Evolutionary conservation across 2,888 invertebrate species (phyloP).

Genomic region (Epistrophe eligans): DNA sequence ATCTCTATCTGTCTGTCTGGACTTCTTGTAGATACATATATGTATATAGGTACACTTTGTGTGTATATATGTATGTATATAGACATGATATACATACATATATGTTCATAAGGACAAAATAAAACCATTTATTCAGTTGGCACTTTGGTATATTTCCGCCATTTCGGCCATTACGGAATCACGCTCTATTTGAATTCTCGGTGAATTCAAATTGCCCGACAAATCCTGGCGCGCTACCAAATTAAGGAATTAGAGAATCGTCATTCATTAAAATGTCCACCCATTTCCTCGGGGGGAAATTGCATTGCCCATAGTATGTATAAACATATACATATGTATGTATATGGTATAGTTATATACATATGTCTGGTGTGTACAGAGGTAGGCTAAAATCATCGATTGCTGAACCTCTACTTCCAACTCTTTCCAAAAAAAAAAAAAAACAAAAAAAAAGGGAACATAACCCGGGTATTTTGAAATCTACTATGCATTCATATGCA

Average conservation of each 20-base stretch:
- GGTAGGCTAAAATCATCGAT: slow-evolving; percentile 55
- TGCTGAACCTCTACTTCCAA: slow-evolving; percentile 8
- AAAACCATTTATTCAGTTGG: slow-evolving; percentile 71
- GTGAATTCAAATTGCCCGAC: slow-evolving; percentile 74
- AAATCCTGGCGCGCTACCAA: slow-evolving; percentile 75
- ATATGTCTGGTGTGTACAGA: slow-evolving; percentile 1
- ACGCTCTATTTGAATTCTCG: slow-evolving; percentile 75
- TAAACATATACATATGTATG: background rate
- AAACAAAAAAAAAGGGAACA: background rate
- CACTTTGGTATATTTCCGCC: slow-evolving; percentile 65
- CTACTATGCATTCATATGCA: slow-evolving; percentile 27
- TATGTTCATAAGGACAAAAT: slow-evolving; percentile 8
- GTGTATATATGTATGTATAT: no score
- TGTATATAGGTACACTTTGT: background rate
- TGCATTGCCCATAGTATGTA: slow-evolving; percentile 23
- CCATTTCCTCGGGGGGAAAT: slow-evolving; percentile 73
- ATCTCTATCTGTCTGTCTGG: background rate
- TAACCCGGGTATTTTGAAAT: slow-evolving; percentile 20
- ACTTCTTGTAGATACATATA: background rate
- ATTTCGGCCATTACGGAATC: slow-evolving; percentile 73
- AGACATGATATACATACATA: background rate
- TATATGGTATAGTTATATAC: background rate
- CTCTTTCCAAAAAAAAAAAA: background rate
- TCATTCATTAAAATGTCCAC: slow-evolving; percentile 76
- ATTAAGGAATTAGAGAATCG: slow-evolving; percentile 76